Evolutionary conservation across 1,140 invertebrate genomes (phyloP), one percentile per base, ranked within the genome.

Genomic region (Drosophila takahashii): DNA sequence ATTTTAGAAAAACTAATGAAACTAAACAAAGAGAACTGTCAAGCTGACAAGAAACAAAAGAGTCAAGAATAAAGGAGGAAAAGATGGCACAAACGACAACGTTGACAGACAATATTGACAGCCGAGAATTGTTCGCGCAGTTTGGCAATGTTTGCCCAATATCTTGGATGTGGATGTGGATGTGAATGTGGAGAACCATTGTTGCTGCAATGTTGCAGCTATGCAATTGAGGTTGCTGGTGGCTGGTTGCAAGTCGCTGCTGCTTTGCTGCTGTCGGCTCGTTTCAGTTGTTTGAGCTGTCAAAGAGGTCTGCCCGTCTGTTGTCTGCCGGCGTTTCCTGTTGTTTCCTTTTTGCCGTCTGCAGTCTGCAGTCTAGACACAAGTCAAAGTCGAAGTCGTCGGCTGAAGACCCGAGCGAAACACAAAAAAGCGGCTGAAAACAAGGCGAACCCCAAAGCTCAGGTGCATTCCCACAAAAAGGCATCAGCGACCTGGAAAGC

Each of bases 101-200:
- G 64, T 42, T 54, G 83, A 85, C 70, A 86, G 77, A 85, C 71
- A 90, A 75, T 89, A 89, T 89, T 89, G 84, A 89, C 84, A 89
- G 84, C 79, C 74, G 84, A 90, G 85, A 84, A 89, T 89, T 90
- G 80, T 78, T 73, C 77, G 81, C 74, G 69, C 61, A 85, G 89
- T 85, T 85, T 69, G 76, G 66, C 66, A 89, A 66, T 58, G 77
- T 76, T 76, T 90, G 84, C 79, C 73, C 84, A 87, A 86, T 79
- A 66, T 58, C 54, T 64, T 27, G 42, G 42, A 7, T 44, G 18
- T 26, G 42, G 42, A 7, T 44, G 18, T 26, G 42, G 42, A 26
- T 45, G 42, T 58, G 58, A 42, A 61, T 59, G 57, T 65, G 39
- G 50, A 41, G 15, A 36, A 58, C 66, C 64, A 58, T 39, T 57